Evolutionary conservation across 2,113 vertebrate species (phyloP), one percentile per base, ranked within the genome.

Genomic region (Seriola rivoliana): DNA sequence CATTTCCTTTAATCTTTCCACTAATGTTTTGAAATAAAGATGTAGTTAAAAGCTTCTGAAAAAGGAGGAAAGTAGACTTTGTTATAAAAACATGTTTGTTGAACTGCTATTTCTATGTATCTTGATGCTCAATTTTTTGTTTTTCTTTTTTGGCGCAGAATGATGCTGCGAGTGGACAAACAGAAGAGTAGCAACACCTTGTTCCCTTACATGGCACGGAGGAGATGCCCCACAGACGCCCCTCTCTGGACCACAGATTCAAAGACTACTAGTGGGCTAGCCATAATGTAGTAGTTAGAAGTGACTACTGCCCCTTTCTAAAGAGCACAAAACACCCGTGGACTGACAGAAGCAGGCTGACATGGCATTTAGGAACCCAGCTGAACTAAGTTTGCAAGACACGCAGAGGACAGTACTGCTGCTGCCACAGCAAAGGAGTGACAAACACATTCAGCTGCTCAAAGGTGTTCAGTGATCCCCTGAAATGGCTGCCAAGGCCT

Each of bases 311-410:
- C 64, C 84, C 76, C 60, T 59, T 81, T 81, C 68, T 71, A 55
- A 90, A 68, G 92, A 93, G 92, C 92, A 93, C 92, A 93, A 90
- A 87, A 71, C 87, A 88, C 78, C 77, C 62, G 9, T 59, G 80
- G 79, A 88, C 71, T 57, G 55, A 85, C 72, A 70, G 46, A 60
- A 66, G 68, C 66, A 67, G 85, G 74, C 40, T 29, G 64, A 60
- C 8, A n/a, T 44, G 69, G 62, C 60, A 57, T 71, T 81, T 75
- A 84, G 77, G 74, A 59, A 80, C 55, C 44, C 34, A 62, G 46
- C 72, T 60, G 48, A 80, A 63, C 55, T 67, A 77, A 42, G 64
- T 44, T 81, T 66, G 34, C 17, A 50, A 71, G 60, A 85, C 50
- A 76, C 52, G 52, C 36, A 23, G 25, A 83, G 59, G 80, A 87